These are phyloP conservation scores for Astyanax mexicanus DNA, from an alignment of 2,797 vertebrate species.

Conservation along the genomic window DNA sequence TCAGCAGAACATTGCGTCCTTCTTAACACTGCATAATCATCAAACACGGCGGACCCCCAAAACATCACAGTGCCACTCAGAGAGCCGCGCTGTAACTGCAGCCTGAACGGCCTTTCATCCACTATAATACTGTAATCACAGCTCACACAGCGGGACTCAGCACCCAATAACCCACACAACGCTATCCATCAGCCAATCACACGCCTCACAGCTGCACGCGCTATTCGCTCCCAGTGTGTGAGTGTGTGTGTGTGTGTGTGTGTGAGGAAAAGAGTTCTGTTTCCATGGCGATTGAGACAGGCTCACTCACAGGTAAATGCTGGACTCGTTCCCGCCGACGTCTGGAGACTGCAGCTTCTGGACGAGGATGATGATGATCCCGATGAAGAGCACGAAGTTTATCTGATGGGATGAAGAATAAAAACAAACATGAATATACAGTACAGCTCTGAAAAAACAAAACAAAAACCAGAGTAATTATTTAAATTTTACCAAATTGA, in stretches of 20 bases:
- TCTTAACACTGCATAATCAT: neutral
- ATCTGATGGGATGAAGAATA: conserved; percentile 77
- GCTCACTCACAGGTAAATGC: conserved; percentile 95
- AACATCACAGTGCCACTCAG: neutral
- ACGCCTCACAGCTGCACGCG: conserved; percentile 1
- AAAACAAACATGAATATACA: too few relatives aligned
- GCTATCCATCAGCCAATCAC: conserved; percentile 32
- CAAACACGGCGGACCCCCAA: neutral
- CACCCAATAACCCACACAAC: neutral
- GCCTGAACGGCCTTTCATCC: neutral
- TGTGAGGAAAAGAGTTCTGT: conserved; percentile 15
- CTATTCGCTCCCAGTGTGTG: neutral
- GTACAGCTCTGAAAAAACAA: too few relatives aligned
- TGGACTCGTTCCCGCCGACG: conserved; percentile 96
- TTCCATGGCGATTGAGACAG: conserved; percentile 46
- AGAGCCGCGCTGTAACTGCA: neutral
- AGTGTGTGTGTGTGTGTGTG: conserved; percentile 7
- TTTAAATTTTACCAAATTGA: too few relatives aligned
- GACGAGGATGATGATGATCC: conserved; percentile 97
- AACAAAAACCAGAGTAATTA: too few relatives aligned
- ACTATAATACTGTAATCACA: conserved; percentile 17
- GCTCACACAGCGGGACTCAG: neutral
- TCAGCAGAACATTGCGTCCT: neutral
- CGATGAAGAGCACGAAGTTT: conserved; percentile 95
- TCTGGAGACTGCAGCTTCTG: conserved; percentile 98